Evolutionary conservation across 2,797 vertebrate species (phyloP), one percentile per base, ranked within the genome.

Genomic region (Chelon auratus): DNA sequence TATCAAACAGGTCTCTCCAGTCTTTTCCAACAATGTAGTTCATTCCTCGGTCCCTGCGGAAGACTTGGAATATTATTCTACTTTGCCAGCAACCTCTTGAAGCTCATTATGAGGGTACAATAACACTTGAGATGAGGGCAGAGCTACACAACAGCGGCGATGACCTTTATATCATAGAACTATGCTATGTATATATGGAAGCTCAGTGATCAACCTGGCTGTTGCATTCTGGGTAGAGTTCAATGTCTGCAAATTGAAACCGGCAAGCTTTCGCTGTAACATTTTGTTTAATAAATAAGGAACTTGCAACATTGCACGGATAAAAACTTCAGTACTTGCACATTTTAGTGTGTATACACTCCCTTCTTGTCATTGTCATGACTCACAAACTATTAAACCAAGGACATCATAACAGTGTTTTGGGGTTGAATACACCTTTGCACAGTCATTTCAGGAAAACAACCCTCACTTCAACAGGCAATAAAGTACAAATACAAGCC

Each of bases 1-100:
- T 94, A 71, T 99, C 97, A 80, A 99, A 99, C 68, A 99, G 95
- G 88, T 99, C 97, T 75, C 95, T 92, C 98, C 98, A 99, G 90
- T 99, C 97, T 85, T 97, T 97, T 61, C 98, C 98, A 0, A 99
- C 96, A 0, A 99, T 99, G 86, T 94, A 99, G 62, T 87, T 95
- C 98, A 99, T 99, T 47, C 98, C 98, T 87, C 96, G 95, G 86
- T 99, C 94, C 81, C 98, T 99, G 70, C 52, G 30, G 87, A 61
- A 68, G 56, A 75, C 4, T 37, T 6, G 24, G 47, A 8, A 63
- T n/a, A 20, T 62, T 2, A 42, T 9, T 11, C 9, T 40, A 42
- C 9, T 11, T 11, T 40, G 26, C 74, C 68, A 82, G 74, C 45
- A 56, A 22, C 47, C 36, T 69, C 52, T 72, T 65, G 33, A 48